Conservation (phyloP, 2,113 vertebrate genomes). For the Rhinoderma darwinii region DNA sequence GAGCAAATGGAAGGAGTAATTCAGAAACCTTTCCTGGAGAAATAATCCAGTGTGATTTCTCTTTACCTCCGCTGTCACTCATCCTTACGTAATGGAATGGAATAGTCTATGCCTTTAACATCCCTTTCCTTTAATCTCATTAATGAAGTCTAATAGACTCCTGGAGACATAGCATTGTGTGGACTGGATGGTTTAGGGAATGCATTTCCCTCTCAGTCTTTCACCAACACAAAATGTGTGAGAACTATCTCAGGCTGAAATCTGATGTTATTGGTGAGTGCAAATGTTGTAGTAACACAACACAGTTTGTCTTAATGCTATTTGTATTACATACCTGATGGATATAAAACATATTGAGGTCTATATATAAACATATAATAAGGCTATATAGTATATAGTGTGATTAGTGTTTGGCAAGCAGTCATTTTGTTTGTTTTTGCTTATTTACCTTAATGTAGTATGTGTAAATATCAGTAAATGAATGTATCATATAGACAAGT, state of each 20-base stretch:
- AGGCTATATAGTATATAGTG: neutral
- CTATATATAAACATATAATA: neutral
- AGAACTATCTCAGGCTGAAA: slow-evolving; percentile 77
- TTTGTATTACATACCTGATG: neutral
- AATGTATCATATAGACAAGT: neutral
- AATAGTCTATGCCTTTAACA: slow-evolving; percentile 75
- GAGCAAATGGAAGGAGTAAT: slow-evolving; percentile 22
- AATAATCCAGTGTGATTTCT: slow-evolving; percentile 52
- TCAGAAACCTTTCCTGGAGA: slow-evolving; percentile 22
- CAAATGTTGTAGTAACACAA: neutral
- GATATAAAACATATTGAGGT: neutral
- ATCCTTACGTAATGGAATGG: slow-evolving; percentile 74
- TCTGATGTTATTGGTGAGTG: slow-evolving; percentile 80
- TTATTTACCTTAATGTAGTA: neutral
- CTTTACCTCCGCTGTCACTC: slow-evolving; percentile 63
- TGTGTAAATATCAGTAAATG: neutral
- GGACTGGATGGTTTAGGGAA: slow-evolving; percentile 62
- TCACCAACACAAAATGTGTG: slow-evolving; percentile 72
- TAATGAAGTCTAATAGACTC: slow-evolving; percentile 75
- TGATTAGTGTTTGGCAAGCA: too few species aligned
- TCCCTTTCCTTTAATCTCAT: slow-evolving; percentile 80
- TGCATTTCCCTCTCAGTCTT: slow-evolving; percentile 63
- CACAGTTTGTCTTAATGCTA: neutral
- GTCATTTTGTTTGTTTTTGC: neutral
- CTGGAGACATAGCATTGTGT: slow-evolving; percentile 68